Percentiles rank a stretch among this genome's conserved stretches.
Evolutionary conservation across 2,797 vertebrate species (phyloP).

Genomic region (Fundulus diaphanus): DNA sequence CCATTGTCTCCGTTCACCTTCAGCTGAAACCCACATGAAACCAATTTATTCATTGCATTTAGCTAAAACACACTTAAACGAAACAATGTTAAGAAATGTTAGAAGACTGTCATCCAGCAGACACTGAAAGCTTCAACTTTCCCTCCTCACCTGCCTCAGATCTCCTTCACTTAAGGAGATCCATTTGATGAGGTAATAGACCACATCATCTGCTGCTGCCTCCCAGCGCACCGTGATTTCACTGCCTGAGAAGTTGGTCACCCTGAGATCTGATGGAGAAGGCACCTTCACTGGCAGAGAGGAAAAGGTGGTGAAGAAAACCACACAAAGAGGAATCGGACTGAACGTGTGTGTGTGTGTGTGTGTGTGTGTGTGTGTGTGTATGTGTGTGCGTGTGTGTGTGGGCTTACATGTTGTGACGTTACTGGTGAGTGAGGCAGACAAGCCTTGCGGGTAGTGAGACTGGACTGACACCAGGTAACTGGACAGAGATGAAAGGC

Average conservation of each 20-base stretch:
- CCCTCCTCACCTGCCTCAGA: constrained; percentile 85
- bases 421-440: constrained; percentile 81
- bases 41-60: not conserved
- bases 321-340: not conserved
- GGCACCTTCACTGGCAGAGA: constrained; percentile 86
- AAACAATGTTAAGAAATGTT: too few species aligned
- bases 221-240: constrained; percentile 87
- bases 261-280: constrained; percentile 83
- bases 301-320: not conserved
- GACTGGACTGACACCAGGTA: constrained; percentile 88
- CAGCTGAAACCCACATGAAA: constrained; percentile 75
- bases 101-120: not conserved
- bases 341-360: not conserved
- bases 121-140: not conserved
- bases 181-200: constrained; percentile 94
- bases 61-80: too few species aligned
- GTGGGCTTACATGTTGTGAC: constrained; percentile 88
- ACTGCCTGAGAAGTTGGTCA: constrained; percentile 85
- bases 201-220: constrained; percentile 85
- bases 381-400: not conserved
- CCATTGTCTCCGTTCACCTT: constrained; percentile 83
- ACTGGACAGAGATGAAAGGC: constrained; percentile 88
- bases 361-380: not conserved
- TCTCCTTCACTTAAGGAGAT: constrained; percentile 87
- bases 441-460: constrained; percentile 82